Evolutionary conservation across 2,113 vertebrate genomes (phyloP).

Genomic region (Axis porcinus): DNA sequence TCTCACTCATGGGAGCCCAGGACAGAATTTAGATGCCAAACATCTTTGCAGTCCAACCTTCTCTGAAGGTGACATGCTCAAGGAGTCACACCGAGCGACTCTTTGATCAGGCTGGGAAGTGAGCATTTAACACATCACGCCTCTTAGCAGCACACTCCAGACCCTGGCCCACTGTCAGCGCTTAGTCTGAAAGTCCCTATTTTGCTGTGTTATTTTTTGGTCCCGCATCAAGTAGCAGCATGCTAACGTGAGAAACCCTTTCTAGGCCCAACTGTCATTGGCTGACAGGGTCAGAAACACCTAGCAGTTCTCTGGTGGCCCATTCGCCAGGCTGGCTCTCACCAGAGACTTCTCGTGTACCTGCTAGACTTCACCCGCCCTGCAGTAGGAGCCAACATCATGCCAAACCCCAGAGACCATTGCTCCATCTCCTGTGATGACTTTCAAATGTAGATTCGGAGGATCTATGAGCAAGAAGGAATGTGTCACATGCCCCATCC

Average conservation of each 20-base stretch:
- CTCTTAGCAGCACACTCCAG: neutral
- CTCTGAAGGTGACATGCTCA: conserved; percentile 17
- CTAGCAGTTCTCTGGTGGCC: neutral
- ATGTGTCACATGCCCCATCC: neutral
- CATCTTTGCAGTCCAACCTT: neutral
- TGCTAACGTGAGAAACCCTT: conserved; percentile 25
- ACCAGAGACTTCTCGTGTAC: neutral
- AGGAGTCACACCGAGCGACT: neutral
- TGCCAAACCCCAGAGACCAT: neutral
- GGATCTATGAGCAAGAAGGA: neutral
- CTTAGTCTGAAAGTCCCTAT: conserved; percentile 41
- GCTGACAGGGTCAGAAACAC: conserved; percentile 17
- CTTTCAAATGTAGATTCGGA: neutral
- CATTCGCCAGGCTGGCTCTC: neutral
- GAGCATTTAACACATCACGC: conserved; percentile 1
- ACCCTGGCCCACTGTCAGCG: neutral
- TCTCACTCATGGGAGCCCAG: neutral
- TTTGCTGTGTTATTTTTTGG: neutral
- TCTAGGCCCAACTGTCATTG: neutral
- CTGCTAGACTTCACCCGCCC: neutral
- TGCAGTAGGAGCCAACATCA: neutral
- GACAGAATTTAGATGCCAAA: conserved; percentile 3
- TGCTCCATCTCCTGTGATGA: neutral
- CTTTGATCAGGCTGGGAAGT: neutral
- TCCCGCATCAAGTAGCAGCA: neutral